Base-by-base conservation (phyloP, 2,113 vertebrate species). In the Canis aureus region DNA sequence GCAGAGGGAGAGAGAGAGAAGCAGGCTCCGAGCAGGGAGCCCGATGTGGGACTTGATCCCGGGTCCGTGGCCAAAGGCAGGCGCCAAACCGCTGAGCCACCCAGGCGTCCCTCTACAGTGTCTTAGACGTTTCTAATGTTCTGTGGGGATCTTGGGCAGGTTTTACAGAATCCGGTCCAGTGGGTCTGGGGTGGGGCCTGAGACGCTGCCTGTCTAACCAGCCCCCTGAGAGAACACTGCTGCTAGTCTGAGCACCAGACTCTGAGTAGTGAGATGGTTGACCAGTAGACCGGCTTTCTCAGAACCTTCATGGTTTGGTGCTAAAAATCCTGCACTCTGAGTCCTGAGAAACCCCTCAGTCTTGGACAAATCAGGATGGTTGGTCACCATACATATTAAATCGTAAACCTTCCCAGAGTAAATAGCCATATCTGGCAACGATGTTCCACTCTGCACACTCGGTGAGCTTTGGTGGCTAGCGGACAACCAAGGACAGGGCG, bases 381-480 rank as follows among this genome's bases (percentile, higher is more conserved):
- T 67, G 57, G 43, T 62, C 55, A 43, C 11, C 13, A 2, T 16
- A 59, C 15, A 11, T 29, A 19, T 19, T 17, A 64, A 19, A 74
- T 49, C 49, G 74, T 20, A 51, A 32, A 66, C 2, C 32, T 66
- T 53, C 20, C 66, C 20, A 2, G 29, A 57, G 20, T 8, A 35
- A 69, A n/a, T 17, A 62, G 27, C 27, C 29, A 4, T 43, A 55
- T 43, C 35, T 7, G 13, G 78, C 15, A 17, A 19, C 3, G 1
- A 8, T 60, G 49, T 53, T 73, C 32, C 84, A 66, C 71, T 22
- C 27, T 17, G 11, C 27, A 25, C 1, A 0, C 62, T 20, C 60
- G 19, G 4, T 0, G 38, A 60, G 43, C 1, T 35, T 32, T 1
- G 2, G 22, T 8, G 53, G 43, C 20, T 16, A 25, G 2, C 3